Evolutionary conservation across 2,888 invertebrate genomes (phyloP), one percentile per base, ranked within the genome.

Genomic region (Zygaena filipendulae): DNA sequence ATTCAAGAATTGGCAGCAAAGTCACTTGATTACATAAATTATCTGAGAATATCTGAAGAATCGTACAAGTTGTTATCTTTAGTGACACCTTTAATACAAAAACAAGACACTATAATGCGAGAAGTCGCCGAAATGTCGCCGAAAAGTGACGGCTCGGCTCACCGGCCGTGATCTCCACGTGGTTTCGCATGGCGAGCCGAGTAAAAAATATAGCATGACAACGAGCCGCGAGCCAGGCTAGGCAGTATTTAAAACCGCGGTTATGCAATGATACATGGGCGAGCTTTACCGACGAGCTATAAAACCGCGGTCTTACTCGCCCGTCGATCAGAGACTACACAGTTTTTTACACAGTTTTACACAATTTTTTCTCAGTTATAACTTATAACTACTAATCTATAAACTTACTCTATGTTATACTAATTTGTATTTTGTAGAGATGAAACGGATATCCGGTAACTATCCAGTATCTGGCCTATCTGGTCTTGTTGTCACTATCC

Each of bases 241-340:
- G 16, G 14, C 19, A 11, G 25, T 25, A 11, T 19, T 10, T 25
- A 25, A 27, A 20, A 27, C 27, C 27, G 21, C 27, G 27, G 27
- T 27, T 6, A 20, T 27, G 27, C 27, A 27, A 20, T 21, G 21
- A 27, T 19, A 21, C 27, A 20, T 11, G 16, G 31, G 24, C 27
- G 27, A 27, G 27, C 27, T 27, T 32, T 32, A 32, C 26, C 22
- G 23, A 26, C 31, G 27, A 27, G 31, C 20, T 27, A 20, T 26
- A 31, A 27, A 27, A 27, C 31, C 31, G 31, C 31, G 24, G 31
- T 27, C 19, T 23, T 31, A 30, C 30, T 30, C 30, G 26, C 20
- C 12, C 30, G 30, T 30, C 25, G 25, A 25, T 25, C n/a, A n/a
- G n/a, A 11, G 11, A 25, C 10, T 2, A n/a, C 8, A 2, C 8